Evolutionary conservation across 2,888 invertebrate genomes (phyloP), one percentile per base, ranked within the genome.

Genomic region (Tipula lateralis): DNA sequence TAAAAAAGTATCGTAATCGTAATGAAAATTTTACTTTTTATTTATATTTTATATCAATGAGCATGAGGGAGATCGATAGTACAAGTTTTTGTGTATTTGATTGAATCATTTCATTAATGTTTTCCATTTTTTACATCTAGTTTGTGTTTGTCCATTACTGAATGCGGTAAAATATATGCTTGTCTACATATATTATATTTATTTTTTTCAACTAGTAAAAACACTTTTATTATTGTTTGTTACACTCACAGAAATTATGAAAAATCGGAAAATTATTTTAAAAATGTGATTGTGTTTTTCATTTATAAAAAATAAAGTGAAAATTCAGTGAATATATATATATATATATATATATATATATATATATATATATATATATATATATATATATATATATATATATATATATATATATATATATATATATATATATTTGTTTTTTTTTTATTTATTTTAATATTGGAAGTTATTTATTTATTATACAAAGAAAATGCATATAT

Each of bases 11-110:
- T 24, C 66, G 66, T 66, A 66, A 66, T 19, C n/a, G 66, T 66
- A 44, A 44, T 44, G n/a, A 44, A 44, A 44, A 66, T 66, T 9
- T 19, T 24, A 24, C 19, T 66, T 66, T 66, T 66, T 66, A 24
- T 66, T 66, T 66, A 24, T 66, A 24, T 66, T 66, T 66, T 66
- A 66, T 66, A 66, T 66, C 66, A 66, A 66, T 66, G 66, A 66
- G 66, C 66, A 24, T 66, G 66, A 66, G 66, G 7, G 66, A 66
- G 66, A 66, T 24, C 66, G 66, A 66, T 66, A 66, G 66, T 2
- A 66, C 24, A 7, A 66, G 50, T 66, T 19, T 66, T 66, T 44
- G n/a, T 44, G n/a, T 44, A 44, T 44, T 66, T 24, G 24, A 66
- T 66, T 66, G 66, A 66, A 66, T 19, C 66, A 24, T 50, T 50